Base-by-base conservation (phyloP, 2,888 invertebrate genomes). In the Chrysodeixis includens region DNA sequence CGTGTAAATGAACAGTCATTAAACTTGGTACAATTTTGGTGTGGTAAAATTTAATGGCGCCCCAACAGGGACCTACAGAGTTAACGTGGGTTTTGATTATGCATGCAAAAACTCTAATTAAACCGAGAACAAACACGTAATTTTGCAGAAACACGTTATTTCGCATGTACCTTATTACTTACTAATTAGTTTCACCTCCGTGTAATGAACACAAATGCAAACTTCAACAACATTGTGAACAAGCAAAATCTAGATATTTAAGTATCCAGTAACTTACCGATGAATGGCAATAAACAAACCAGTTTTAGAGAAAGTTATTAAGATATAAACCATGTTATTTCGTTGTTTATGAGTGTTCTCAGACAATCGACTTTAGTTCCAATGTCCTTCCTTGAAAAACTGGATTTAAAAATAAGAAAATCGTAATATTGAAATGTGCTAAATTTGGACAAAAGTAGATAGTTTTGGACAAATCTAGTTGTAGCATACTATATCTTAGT, bases 131-230 rank as follows among this genome's bases (percentile, higher is more conserved):
- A 63, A 66, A 56, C 53, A 4, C 55, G 59, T 56, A 51, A 62
- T 62, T 70, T 66, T 70, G 83, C 77, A 53, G 72, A 78, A 76
- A 76, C 56, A 69, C 72, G 69, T 74, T 71, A 76, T 62, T 67
- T 76, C 59, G 68, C 71, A 61, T 40, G 64, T 32, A 16, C 49
- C 16, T 74, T 74, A 71, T 74, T 70, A 53, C 51, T 6, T 40
- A 51, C 71, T 83, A 83, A 83, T 81, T 72, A 32, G 64, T 63
- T 71, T 74, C 59, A 71, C 75, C 74, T 81, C 55, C 55, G 64
- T 57, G 53, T 56, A 62, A 63, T 66, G 40, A 32, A 60, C 44
- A 54, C 54, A 55, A 76, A 61, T 10, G 10, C 10, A 32, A 32
- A 32, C 1, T 10, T 10, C 0, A 32, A 7, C 2, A 32, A 10